Conservation (phyloP, 2,888 invertebrate genomes). For the Stegana nigrithorax region DNA sequence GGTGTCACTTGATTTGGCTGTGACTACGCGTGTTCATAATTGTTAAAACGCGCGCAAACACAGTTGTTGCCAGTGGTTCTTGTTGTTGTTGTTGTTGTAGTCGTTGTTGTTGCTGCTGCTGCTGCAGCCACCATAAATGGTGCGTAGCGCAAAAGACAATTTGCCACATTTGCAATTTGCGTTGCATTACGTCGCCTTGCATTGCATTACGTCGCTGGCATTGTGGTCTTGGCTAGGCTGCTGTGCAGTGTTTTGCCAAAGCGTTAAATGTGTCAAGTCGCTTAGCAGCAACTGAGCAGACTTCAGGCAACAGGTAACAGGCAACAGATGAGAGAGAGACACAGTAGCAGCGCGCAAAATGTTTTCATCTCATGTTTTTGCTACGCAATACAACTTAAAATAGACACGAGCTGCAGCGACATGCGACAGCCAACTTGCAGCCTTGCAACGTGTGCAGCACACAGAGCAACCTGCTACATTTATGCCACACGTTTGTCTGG, state of each 20-base stretch:
- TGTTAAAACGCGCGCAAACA: slow-evolving; percentile 17
- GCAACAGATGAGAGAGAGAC: background rate
- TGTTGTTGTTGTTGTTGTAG: slow-evolving; percentile 16
- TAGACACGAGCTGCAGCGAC: background rate
- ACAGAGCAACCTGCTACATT: too few relatives aligned
- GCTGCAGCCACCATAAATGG: slow-evolving; percentile 15
- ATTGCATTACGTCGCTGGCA: too few relatives aligned
- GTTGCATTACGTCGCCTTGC: too few relatives aligned
- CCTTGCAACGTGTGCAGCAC: too few relatives aligned
- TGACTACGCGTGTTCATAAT: slow-evolving; percentile 24
- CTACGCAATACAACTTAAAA: background rate
- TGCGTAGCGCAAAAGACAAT: slow-evolving; percentile 13
- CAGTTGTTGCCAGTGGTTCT: background rate
- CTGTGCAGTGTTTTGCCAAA: slow-evolving; percentile 1
- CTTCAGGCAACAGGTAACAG: background rate
- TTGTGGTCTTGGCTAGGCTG: too few relatives aligned
- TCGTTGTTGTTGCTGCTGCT: slow-evolving; percentile 13
- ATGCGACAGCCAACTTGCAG: background rate
- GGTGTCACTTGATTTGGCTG: background rate
- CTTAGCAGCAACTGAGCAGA: background rate
- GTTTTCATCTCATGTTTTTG: too few relatives aligned
- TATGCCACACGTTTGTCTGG: too few relatives aligned
- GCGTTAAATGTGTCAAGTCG: background rate
- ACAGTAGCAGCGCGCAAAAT: background rate
- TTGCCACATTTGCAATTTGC: slow-evolving; percentile 1